phyloP scores from a whole-genome alignment of 2,888 invertebrate genomes.

The Stratiomys singularior region DNA sequence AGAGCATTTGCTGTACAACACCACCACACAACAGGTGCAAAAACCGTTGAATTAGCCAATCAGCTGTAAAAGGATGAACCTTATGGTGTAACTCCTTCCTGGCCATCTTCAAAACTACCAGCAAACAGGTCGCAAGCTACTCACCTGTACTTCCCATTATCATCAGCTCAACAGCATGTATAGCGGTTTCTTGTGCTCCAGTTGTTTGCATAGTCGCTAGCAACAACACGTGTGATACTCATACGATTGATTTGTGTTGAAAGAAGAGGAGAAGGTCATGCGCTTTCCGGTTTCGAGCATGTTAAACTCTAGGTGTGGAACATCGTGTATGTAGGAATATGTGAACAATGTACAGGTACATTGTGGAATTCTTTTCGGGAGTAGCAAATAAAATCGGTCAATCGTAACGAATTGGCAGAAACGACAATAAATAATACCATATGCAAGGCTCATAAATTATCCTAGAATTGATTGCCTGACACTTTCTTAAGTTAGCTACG shows the following conservation, averaged over 20 bases:
- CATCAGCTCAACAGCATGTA: not conserved
- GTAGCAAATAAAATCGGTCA: too few relatives aligned
- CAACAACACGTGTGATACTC: not conserved
- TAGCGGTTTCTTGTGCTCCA: not conserved
- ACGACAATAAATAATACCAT: too few relatives aligned
- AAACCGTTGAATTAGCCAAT: slow-evolving; percentile 49
- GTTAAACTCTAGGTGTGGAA: too few relatives aligned
- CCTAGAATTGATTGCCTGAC: too few relatives aligned
- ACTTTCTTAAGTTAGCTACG: too few relatives aligned
- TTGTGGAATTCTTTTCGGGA: too few relatives aligned
- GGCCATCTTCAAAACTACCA: slow-evolving; percentile 36
- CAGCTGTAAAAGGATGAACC: slow-evolving; percentile 40
- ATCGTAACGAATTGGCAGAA: too few relatives aligned
- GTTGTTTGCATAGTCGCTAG: not conserved
- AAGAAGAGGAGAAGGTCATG: not conserved
- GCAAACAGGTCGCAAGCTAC: not conserved
- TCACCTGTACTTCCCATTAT: not conserved
- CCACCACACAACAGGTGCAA: slow-evolving; percentile 52
- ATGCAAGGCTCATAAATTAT: too few relatives aligned
- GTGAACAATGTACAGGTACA: too few relatives aligned
- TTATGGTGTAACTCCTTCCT: slow-evolving; percentile 13
- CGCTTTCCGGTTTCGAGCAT: not conserved
- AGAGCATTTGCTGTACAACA: slow-evolving; percentile 66
- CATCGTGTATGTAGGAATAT: too few relatives aligned
- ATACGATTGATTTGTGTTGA: not conserved